Evolutionary conservation across 2,797 vertebrate genomes (phyloP), one percentile per base, ranked within the genome.

Genomic region (Scolopax bukidnonensis): DNA sequence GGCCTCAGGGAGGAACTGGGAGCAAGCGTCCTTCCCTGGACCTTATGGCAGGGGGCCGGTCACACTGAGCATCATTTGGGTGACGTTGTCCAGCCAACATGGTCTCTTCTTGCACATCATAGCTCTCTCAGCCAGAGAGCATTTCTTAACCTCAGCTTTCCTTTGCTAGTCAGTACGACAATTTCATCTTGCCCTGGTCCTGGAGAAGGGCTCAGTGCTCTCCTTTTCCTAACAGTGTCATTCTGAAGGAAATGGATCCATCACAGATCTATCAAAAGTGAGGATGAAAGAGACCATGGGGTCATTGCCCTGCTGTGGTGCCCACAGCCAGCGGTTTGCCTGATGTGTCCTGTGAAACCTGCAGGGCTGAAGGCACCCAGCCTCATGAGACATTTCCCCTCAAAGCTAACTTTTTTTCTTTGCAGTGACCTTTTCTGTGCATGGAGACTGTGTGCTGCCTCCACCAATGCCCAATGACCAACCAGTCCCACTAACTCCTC

Each of bases 401-500:
- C 18, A 63, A 76, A 91, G 13, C 5, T 48, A 32, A 28, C 10
- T 20, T 69, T 51, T 51, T n/a, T 43, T 6, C 27, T 45, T 53
- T 54, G 3, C 15, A 4, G 16, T 45, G 30, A 69, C 50, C 20
- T 83, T 73, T 57, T 11, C 61, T 1, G 1, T 48, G 15, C 33
- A 9, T 2, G 3, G 77, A 70, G 25, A 41, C 40, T 6, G 8
- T 20, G 7, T 16, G 25, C 25, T 45, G 23, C 33, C 47, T 74
- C 40, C 16, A 13, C 17, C 10, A 48, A 18, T 6, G 33, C 18
- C 8, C 11, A 12, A 32, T 13, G 36, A 56, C 28, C 30, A 32
- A 23, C 0, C 0, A 78, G 32, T 5, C 24, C 36, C 28, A 17
- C 3, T 12, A 51, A 23, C 19, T 6, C 9, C 33, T 83, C 51